Conservation (phyloP, 2,113 vertebrate genomes). For the Hymenochirus boettgeri region DNA sequence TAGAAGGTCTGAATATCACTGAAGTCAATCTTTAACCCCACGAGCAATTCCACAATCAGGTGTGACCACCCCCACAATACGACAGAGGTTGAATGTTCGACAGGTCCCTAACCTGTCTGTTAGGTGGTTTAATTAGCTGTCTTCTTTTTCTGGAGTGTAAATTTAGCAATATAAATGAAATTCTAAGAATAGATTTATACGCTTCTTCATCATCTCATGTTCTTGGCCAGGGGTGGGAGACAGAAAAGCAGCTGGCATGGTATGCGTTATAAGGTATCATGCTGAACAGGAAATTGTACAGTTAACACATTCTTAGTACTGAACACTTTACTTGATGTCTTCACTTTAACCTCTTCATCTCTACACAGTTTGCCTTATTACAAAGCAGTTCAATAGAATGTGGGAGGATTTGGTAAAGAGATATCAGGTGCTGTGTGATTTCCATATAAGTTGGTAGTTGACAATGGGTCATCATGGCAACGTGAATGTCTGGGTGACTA, state of each 20-base stretch:
- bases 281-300: neutral
- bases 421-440: too few relatives aligned
- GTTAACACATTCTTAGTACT: neutral
- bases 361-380: too few relatives aligned
- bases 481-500: too few relatives aligned
- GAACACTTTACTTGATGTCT: too few relatives aligned
- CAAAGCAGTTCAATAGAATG: too few relatives aligned
- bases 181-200: constrained; percentile 23
- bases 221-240: constrained; percentile 1
- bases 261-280: neutral
- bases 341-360: too few relatives aligned
- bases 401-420: too few relatives aligned
- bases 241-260: constrained; percentile 9
- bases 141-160: constrained; percentile 22
- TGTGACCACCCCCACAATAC: neutral
- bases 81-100: neutral
- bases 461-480: too few relatives aligned
- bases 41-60: neutral
- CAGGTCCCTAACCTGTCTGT: constrained; percentile 22
- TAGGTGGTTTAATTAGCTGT: constrained; percentile 11
- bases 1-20: neutral
- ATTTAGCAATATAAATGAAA: constrained; percentile 31
- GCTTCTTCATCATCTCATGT: neutral
- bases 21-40: neutral
- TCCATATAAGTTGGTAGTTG: too few relatives aligned